Evolutionary conservation across 2,797 vertebrate species (phyloP).

Genomic region (Simalia tracyae): DNA sequence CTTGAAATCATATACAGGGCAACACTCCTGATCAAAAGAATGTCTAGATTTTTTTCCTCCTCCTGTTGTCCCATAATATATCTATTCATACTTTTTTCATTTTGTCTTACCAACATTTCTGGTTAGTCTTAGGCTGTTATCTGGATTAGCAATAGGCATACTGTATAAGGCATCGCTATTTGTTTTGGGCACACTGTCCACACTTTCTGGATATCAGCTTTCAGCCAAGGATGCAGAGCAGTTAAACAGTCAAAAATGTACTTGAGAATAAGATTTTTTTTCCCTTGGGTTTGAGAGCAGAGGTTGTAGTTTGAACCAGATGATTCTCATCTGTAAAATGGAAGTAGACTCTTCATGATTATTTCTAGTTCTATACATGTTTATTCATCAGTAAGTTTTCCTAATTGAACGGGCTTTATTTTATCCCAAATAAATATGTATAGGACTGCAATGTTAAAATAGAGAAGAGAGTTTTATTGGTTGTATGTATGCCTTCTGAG

Average conservation of each 20-base stretch:
- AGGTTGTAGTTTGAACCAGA: neutral
- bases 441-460: neutral
- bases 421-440: neutral
- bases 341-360: neutral
- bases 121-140: neutral
- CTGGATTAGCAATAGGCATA: neutral
- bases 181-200: neutral
- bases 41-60: neutral
- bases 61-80: neutral
- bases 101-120: neutral
- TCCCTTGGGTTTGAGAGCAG: neutral
- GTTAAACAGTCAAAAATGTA: neutral
- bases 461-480: neutral
- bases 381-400: neutral
- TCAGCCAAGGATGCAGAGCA: conserved; percentile 2
- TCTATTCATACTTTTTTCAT: neutral
- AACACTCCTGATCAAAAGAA: neutral
- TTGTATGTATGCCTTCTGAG: neutral
- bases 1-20: neutral
- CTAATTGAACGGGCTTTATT: neutral
- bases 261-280: neutral
- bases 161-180: neutral
- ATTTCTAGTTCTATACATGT: neutral
- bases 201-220: neutral
- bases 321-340: neutral